phyloP scores from a whole-genome alignment of 53 echinoderm and acorn worm genomes.

The Zoroaster sp. region DNA sequence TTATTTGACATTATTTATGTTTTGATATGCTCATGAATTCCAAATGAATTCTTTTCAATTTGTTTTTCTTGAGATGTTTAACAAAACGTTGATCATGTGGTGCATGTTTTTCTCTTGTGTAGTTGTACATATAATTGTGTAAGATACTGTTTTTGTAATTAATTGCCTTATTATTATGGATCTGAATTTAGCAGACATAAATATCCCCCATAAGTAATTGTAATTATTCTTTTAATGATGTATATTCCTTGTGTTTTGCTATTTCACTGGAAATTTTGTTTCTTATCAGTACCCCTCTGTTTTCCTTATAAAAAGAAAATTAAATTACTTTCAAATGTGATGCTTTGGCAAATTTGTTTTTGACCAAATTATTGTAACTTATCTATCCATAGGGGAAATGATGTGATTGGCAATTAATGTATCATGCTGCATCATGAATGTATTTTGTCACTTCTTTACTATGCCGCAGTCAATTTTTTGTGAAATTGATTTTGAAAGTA shows the following conservation, averaged over 20 bases:
- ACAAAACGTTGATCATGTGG: too few relatives aligned
- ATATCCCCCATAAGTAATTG: neutral
- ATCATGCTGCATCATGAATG: too few relatives aligned
- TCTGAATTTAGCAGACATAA: neutral
- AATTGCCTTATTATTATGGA: conserved; percentile 13
- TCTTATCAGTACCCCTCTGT: neutral
- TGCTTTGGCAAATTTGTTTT: too few relatives aligned
- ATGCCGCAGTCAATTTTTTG: too few relatives aligned
- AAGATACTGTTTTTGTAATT: neutral
- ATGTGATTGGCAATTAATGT: too few relatives aligned
- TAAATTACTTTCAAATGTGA: neutral
- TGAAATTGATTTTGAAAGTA: too few relatives aligned
- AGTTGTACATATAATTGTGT: conserved; percentile 26
- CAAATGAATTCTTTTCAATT: too few relatives aligned
- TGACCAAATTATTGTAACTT: too few relatives aligned
- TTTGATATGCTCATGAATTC: too few relatives aligned
- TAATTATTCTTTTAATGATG: neutral
- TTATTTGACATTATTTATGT: neutral
- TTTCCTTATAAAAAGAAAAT: neutral
- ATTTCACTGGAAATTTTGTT: neutral
- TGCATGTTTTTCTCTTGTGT: neutral
- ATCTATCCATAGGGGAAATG: too few relatives aligned
- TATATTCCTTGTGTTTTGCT: neutral
- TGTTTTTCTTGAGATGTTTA: neutral
- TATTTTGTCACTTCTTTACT: too few relatives aligned